phyloP scores from a whole-genome alignment of 2,113 vertebrate species.

The Pan paniscus region DNA sequence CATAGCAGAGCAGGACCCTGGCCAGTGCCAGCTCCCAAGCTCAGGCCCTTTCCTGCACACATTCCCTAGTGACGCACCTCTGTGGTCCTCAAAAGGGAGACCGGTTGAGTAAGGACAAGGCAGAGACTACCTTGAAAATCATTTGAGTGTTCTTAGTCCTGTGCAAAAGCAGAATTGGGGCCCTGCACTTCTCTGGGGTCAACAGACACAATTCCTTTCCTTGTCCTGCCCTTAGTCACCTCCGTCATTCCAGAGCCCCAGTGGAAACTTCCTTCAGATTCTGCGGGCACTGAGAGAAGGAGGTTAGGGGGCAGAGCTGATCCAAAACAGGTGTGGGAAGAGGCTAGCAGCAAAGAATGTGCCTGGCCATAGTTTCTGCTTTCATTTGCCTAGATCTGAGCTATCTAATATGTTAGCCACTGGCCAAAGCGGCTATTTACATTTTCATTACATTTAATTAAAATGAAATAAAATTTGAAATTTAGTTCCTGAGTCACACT shows the following conservation, averaged over 20 bases:
- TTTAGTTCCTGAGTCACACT: not conserved
- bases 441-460: not conserved
- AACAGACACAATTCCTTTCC: not conserved
- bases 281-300: not conserved
- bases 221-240: not conserved
- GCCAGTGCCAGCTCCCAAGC: not conserved
- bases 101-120: not conserved
- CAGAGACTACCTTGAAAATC: not conserved
- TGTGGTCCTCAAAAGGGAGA: not conserved
- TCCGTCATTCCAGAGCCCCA: not conserved
- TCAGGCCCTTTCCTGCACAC: not conserved
- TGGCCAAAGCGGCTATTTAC: not conserved
- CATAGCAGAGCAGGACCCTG: not conserved
- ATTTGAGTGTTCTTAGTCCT: not conserved
- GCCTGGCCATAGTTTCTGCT: not conserved
- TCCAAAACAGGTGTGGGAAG: not conserved
- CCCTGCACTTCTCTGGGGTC: not conserved
- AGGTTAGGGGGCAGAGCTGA: not conserved
- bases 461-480: not conserved
- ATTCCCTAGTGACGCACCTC: not conserved
- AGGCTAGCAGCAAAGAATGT: not conserved
- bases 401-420: not conserved
- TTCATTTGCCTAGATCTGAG: not conserved
- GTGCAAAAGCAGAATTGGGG: not conserved
- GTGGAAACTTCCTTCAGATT: not conserved